These are phyloP conservation scores for Aphelenchoides besseyi DNA, from an alignment of 1,140 invertebrate species.

Conservation along the genomic window DNA sequence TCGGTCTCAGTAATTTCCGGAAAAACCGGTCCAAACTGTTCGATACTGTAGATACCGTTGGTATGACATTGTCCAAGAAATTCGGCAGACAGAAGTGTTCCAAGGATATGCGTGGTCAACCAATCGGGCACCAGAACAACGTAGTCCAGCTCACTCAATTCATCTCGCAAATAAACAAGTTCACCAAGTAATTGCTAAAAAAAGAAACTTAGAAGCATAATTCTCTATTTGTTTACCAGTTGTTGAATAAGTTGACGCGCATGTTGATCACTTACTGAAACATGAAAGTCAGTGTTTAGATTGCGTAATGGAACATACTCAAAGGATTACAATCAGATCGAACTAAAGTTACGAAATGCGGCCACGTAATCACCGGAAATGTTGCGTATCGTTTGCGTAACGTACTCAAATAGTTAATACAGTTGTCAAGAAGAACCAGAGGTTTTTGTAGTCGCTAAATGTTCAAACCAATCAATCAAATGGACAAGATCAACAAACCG, in stretches of 20 bases:
- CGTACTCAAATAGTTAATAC: conserved; percentile 67
- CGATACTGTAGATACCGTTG: conserved; percentile 73
- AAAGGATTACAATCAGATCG: conserved; percentile 72
- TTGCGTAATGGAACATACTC: too few relatives aligned
- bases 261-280: conserved; percentile 72
- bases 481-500: conserved; percentile 29
- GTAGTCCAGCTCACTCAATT: conserved; percentile 68
- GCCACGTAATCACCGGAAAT: conserved; percentile 72
- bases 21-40: conserved; percentile 76
- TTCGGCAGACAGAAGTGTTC: conserved; percentile 72
- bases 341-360: conserved; percentile 70
- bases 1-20: conserved; percentile 72
- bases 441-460: conserved; percentile 67
- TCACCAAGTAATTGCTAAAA: conserved; percentile 63
- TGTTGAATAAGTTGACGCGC: conserved; percentile 71
- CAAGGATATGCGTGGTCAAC: conserved; percentile 73
- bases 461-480: not conserved
- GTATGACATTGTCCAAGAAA: conserved; percentile 70
- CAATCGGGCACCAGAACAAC: conserved; percentile 74
- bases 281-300: too few relatives aligned
- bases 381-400: conserved; percentile 67
- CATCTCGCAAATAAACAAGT: conserved; percentile 67
- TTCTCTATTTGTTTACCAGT: too few relatives aligned
- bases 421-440: conserved; percentile 70
- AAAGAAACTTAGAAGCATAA: too few relatives aligned